These are phyloP conservation scores for Psylliodes chrysocephalus DNA, from an alignment of 2,888 invertebrate genomes.

Conservation along the genomic window DNA sequence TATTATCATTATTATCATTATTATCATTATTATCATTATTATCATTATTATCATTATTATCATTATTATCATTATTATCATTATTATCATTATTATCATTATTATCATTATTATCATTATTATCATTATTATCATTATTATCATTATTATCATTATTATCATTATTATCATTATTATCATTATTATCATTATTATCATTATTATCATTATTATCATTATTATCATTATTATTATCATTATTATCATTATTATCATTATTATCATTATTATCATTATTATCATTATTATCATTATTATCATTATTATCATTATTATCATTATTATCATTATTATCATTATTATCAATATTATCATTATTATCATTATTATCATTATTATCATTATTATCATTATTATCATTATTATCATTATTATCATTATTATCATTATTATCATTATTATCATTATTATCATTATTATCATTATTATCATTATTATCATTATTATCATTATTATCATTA, in stretches of 20 bases:
- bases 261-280: neutral
- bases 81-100: neutral
- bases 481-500: slow-evolving; percentile 1
- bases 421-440: slow-evolving; percentile 3
- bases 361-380: slow-evolving; percentile 8
- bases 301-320: neutral
- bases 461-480: slow-evolving; percentile 5
- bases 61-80: neutral
- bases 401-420: slow-evolving; percentile 5
- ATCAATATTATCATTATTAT: no score
- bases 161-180: neutral
- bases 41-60: neutral
- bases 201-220: neutral
- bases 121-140: neutral
- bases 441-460: slow-evolving; percentile 2
- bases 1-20: neutral
- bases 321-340: neutral
- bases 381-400: slow-evolving; percentile 4
- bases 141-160: neutral
- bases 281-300: neutral
- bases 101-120: neutral
- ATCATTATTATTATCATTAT: neutral
- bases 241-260: neutral
- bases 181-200: neutral
- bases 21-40: neutral